Percentiles rank a stretch among this genome's conserved stretches.
These are phyloP conservation scores for Hyalella azteca DNA, from an alignment of 2,888 invertebrate genomes.

Conservation along the genomic window DNA sequence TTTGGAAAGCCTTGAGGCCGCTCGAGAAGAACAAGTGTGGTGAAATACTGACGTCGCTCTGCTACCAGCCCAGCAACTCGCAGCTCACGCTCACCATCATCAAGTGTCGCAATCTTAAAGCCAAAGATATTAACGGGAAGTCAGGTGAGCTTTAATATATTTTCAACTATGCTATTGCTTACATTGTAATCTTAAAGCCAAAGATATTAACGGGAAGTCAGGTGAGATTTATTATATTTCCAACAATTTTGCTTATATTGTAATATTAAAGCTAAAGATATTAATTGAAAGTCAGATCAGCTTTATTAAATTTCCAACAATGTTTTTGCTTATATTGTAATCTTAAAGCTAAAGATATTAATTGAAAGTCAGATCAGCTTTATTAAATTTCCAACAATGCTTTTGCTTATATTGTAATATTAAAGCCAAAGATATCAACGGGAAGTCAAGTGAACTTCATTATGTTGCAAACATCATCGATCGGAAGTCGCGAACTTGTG, in stretches of 20 bases:
- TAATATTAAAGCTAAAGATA: conserved; percentile 94
- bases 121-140: conserved; percentile 95
- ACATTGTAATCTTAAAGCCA: conserved; percentile 85
- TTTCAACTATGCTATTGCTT: too few relatives aligned
- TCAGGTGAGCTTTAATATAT: too few relatives aligned
- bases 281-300: conserved; percentile 90
- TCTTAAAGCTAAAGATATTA: conserved; percentile 94
- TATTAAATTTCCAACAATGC: too few relatives aligned
- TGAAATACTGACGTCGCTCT: conserved; percentile 87
- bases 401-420: conserved; percentile 92
- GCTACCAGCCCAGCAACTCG: conserved; percentile 95
- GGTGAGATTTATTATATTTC: conserved; percentile 69
- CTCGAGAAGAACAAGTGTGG: conserved; percentile 93
- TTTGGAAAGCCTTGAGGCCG: conserved; percentile 91
- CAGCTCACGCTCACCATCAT: conserved; percentile 86
- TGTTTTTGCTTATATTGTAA: conserved; percentile 70
- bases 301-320: too few relatives aligned
- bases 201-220: conserved; percentile 94
- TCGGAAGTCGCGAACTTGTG: conserved; percentile 92
- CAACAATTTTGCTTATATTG: too few relatives aligned
- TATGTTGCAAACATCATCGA: too few relatives aligned
- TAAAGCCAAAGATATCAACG: conserved; percentile 95
- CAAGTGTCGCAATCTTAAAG: conserved; percentile 92
- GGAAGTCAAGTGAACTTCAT: conserved; percentile 88
- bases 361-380: conserved; percentile 84